phyloP scores from a whole-genome alignment of 2,797 vertebrate genomes.

The Furcifer pardalis region DNA sequence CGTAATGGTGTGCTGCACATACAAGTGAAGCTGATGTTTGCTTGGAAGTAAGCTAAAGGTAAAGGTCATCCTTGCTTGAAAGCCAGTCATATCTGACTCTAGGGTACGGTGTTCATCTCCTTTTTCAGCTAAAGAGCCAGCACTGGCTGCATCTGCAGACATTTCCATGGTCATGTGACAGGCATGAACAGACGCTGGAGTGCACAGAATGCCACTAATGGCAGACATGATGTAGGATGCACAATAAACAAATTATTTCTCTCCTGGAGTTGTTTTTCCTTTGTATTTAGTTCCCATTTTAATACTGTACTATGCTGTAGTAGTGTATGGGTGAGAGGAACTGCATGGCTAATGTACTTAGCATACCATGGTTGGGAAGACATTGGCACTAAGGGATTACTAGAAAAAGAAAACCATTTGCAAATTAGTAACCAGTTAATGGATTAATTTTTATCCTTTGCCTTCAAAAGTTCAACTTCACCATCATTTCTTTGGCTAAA shows the following conservation, averaged over 20 bases:
- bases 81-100: too few species aligned
- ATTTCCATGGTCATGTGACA: too few species aligned
- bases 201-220: too few species aligned
- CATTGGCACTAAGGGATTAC: constrained; percentile 17
- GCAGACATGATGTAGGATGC: neutral
- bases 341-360: constrained; percentile 31
- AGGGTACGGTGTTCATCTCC: too few species aligned
- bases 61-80: too few species aligned
- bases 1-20: neutral
- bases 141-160: too few species aligned
- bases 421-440: constrained; percentile 32
- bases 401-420: constrained; percentile 6
- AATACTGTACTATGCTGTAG: neutral
- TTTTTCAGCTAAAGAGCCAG: too few species aligned
- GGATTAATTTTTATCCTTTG: neutral
- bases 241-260: neutral
- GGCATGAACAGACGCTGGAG: too few species aligned
- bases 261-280: neutral
- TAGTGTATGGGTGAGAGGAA: constrained; percentile 22
- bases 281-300: neutral
- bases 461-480: neutral
- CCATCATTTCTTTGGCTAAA: neutral
- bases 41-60: too few species aligned
- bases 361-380: constrained; percentile 20
- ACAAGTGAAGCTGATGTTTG: neutral